Evolutionary conservation across 2,888 invertebrate species (phyloP).

Genomic region (Parasteatoda lunata): DNA sequence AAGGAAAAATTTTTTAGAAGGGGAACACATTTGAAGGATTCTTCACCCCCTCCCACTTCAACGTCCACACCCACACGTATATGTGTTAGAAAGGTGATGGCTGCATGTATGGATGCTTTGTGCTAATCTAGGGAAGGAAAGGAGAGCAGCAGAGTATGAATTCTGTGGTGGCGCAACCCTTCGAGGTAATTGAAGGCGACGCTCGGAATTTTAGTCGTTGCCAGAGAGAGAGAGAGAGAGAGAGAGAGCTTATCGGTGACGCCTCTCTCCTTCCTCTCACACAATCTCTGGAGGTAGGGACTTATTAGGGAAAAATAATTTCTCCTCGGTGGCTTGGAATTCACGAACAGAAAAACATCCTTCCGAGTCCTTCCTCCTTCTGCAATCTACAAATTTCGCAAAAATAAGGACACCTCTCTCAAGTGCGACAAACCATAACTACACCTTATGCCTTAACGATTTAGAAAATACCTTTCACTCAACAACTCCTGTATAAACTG

Average conservation of each 20-base stretch:
- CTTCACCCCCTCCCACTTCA: slow-evolving; percentile 23
- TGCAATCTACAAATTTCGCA: no score
- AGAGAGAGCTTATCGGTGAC: slow-evolving; percentile 66
- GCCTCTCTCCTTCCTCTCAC: slow-evolving; percentile 46
- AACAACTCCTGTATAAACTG: no score
- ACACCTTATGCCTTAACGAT: no score
- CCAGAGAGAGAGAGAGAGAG: slow-evolving; percentile 43
- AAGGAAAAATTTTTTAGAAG: no score
- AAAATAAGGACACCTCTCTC: no score
- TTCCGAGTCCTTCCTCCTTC: no score
- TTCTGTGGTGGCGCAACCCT: slow-evolving; percentile 54
- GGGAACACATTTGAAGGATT: slow-evolving; percentile 6
- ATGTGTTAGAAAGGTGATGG: slow-evolving; percentile 13
- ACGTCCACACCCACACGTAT: slow-evolving; percentile 25
- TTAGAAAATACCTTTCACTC: no score
- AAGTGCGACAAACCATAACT: no score
- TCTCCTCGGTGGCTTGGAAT: slow-evolving; percentile 33
- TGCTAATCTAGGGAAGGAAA: slow-evolving; percentile 52
- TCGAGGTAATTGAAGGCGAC: slow-evolving; percentile 68
- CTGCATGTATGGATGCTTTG: slow-evolving; percentile 51
- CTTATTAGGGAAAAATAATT: slow-evolving; percentile 69
- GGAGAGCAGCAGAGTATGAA: slow-evolving; percentile 58
- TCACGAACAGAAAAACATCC: no score
- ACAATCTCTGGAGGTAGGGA: slow-evolving; percentile 45
- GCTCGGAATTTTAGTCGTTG: slow-evolving; percentile 63